Percentiles rank a stretch among this genome's conserved stretches.
Evolutionary conservation across 2,888 invertebrate genomes (phyloP).

Genomic region (Platerodrilus igneus): DNA sequence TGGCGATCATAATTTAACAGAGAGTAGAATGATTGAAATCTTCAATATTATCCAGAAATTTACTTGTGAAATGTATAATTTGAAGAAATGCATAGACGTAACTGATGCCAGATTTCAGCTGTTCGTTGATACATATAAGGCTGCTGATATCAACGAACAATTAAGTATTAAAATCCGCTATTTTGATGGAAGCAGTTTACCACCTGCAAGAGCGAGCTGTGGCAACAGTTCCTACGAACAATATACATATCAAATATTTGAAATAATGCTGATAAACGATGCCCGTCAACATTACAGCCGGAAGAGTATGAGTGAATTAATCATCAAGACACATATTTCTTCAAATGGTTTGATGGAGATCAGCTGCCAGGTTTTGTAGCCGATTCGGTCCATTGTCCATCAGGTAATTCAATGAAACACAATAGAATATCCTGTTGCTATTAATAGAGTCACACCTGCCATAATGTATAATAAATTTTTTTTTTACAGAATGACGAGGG

Average conservation of each 20-base stretch:
- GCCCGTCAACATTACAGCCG: conserved; percentile 19
- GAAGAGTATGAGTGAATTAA: conserved; percentile 25
- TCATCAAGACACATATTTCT: conserved; percentile 25
- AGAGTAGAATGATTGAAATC: conserved; percentile 11
- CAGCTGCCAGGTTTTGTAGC: conserved; percentile 25
- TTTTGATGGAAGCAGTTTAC: conserved; percentile 24
- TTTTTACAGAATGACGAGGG: too few species aligned
- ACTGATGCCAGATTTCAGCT: conserved; percentile 25
- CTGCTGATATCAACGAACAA: conserved; percentile 13
- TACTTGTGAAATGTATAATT: conserved; percentile 19
- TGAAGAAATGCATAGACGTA: conserved; percentile 22
- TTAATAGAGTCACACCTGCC: too few species aligned
- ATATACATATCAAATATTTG: conserved; percentile 27
- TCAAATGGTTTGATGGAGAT: conserved; percentile 32
- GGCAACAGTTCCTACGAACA: conserved; percentile 26
- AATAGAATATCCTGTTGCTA: too few species aligned
- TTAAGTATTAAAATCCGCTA: conserved; percentile 23
- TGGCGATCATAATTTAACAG: conserved; percentile 19
- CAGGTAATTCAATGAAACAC: too few species aligned
- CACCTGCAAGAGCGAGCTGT: conserved; percentile 29
- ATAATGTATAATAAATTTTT: too few species aligned
- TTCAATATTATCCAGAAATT: conserved; percentile 22
- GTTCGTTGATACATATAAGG: conserved; percentile 21
- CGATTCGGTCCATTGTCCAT: conserved; percentile 11
- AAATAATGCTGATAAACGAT: conserved; percentile 25